These are phyloP conservation scores for Pyrgilauda ruficollis DNA, from an alignment of 2,113 vertebrate genomes.

Conservation along the genomic window DNA sequence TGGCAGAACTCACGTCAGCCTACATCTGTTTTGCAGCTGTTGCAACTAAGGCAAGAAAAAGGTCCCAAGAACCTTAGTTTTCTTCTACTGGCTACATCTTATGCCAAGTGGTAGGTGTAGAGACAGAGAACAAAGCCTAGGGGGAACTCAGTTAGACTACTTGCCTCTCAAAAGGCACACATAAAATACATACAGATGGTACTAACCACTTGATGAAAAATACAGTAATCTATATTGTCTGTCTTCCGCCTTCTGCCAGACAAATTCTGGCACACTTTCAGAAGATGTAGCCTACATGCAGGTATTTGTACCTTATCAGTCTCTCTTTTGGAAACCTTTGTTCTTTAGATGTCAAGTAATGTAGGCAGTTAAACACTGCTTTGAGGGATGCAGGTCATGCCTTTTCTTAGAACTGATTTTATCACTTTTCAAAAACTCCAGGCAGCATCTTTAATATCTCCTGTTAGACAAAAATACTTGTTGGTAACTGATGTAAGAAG, in stretches of 20 bases:
- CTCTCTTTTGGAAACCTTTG: conserved; percentile 49
- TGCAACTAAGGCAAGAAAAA: conserved; percentile 65
- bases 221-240: conserved; percentile 45
- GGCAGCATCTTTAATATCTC: conserved; percentile 52
- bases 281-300: conserved; percentile 60
- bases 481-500: conserved; percentile 19
- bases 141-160: conserved; percentile 51
- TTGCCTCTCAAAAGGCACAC: conserved; percentile 43
- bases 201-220: conserved; percentile 60
- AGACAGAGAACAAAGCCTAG: conserved; percentile 57
- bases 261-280: conserved; percentile 29
- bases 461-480: conserved; percentile 40
- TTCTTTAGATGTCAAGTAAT: conserved; percentile 62
- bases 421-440: conserved; percentile 50
- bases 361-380: conserved; percentile 58
- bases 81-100: conserved; percentile 61
- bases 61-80: conserved; percentile 33
- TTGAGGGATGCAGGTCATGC: conserved; percentile 46
- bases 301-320: conserved; percentile 46
- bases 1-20: conserved; percentile 65
- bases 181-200: conserved; percentile 71
- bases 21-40: conserved; percentile 81
- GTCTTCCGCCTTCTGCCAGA: neutral
- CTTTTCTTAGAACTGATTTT: conserved; percentile 53
- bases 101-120: conserved; percentile 76